Base-by-base conservation (phyloP, 2,888 invertebrate genomes). In the Biston stratarius region DNA sequence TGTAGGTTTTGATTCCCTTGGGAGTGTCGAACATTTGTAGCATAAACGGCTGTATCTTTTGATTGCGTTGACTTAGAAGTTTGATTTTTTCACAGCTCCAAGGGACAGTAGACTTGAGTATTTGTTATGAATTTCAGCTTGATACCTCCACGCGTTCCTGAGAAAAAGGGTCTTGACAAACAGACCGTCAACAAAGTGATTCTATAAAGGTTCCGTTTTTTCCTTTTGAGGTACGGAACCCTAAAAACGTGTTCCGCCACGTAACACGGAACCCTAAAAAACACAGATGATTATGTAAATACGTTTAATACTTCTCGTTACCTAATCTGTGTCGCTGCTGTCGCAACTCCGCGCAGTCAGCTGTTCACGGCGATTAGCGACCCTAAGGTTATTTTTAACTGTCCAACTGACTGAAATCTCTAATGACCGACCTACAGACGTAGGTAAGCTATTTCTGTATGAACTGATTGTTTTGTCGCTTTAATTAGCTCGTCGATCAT, bases 321-420 rank as follows among this genome's bases (percentile, higher is more conserved):
- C 34, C 6, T 3, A 33, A 51, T 52, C 36, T 36, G 36, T n/a
- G 34, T 9, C 14, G 34, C 14, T 9, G 1, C 52, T 14, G 36
- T 52, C 36, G 52, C 40, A 6, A 40, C 53, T 44, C n/a, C 33
- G n/a, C 8, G 44, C n/a, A 15, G 12, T 59, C 58, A 59, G 58
- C 58, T 59, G 58, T 48, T 59, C n/a, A 38, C 38, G 38, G 38
- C 38, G 38, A 9, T n/a, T 15, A 12, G 15, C 53, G 45, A n/a
- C 34, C 47, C n/a, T 38, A 15, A 45, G 7, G 45, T 48, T 55
- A 62, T 55, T 62, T 55, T 47, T 62, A 62, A 48, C 55, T 42
- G 47, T 0, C 48, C 47, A 47, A 56, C 48, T 56, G 56, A 56
- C 48, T 24, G 48, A 48, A 33, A 11, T 40, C 15, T 48, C 48